phyloP scores from a whole-genome alignment of 2,888 invertebrate genomes.

The Ochropleura leucogaster region DNA sequence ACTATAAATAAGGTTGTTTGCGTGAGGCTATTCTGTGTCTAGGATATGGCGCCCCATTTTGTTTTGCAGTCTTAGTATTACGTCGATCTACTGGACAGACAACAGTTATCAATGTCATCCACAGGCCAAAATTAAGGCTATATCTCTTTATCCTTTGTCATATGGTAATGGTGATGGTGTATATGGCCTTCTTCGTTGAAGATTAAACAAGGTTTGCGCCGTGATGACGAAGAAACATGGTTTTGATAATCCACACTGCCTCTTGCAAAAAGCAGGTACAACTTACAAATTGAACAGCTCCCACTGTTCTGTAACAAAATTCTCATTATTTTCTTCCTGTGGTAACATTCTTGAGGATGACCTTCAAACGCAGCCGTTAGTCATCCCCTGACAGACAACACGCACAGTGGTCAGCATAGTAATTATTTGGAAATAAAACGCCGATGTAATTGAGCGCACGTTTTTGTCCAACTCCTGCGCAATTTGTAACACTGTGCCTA shows the following conservation, averaged over 20 bases:
- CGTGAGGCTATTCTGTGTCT: background rate
- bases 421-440: conserved; percentile 53
- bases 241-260: background rate
- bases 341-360: conserved; percentile 30
- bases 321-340: background rate
- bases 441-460: conserved; percentile 36
- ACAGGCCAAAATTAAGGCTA: background rate
- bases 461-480: conserved; percentile 51
- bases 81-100: background rate
- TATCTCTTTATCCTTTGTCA: background rate
- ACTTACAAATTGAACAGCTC: background rate
- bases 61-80: background rate
- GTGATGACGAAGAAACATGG: background rate
- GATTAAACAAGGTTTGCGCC: background rate
- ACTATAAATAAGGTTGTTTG: conserved; percentile 6
- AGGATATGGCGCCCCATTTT: background rate
- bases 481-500: conserved; percentile 50
- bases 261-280: background rate
- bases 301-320: background rate
- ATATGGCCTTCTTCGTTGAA: background rate
- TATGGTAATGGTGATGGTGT: background rate
- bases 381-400: conserved; percentile 28
- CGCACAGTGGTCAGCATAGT: conserved; percentile 30
- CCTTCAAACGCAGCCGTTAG: conserved; percentile 20
- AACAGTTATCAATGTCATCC: no score